Evolutionary conservation across 1,140 invertebrate species (phyloP).

Genomic region (Batillaria attramentaria): DNA sequence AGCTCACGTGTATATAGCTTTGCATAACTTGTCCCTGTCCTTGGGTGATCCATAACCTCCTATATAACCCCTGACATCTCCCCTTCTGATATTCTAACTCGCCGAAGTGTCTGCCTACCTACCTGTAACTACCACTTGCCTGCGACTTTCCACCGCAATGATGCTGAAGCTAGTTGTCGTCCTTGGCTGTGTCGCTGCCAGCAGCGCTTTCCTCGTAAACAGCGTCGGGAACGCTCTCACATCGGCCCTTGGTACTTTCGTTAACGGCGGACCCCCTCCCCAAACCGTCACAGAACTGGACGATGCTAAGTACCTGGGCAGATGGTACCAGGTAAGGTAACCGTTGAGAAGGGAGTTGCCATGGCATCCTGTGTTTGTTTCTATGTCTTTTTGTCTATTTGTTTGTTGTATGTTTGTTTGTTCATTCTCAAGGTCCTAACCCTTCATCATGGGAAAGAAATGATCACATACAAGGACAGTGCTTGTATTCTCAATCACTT

Average conservation of each 20-base stretch:
- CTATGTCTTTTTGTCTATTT: neutral
- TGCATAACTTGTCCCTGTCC: neutral
- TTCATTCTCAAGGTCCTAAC: neutral
- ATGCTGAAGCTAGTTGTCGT: neutral
- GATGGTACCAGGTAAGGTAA: constrained; percentile 53
- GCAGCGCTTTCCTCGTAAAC: neutral
- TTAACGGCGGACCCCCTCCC: constrained; percentile 9
- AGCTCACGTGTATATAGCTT: neutral
- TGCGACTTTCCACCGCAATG: neutral
- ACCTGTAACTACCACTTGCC: neutral
- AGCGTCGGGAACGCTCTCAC: neutral
- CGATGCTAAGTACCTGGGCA: constrained; percentile 52
- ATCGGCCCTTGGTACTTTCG: neutral
- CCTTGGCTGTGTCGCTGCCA: neutral
- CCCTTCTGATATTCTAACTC: neutral
- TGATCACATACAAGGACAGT: too few species aligned
- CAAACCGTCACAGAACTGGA: constrained; percentile 41
- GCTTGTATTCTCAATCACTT: too few species aligned
- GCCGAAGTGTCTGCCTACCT: neutral
- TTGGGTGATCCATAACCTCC: neutral
- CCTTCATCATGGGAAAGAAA: too few species aligned
- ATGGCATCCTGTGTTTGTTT: neutral
- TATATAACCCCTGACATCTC: neutral
- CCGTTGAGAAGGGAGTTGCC: neutral
- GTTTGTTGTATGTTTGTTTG: neutral